Percentiles rank a stretch among this genome's conserved stretches.
phyloP scores from a whole-genome alignment of 1,140 invertebrate genomes.

The Homalodisca vitripennis region DNA sequence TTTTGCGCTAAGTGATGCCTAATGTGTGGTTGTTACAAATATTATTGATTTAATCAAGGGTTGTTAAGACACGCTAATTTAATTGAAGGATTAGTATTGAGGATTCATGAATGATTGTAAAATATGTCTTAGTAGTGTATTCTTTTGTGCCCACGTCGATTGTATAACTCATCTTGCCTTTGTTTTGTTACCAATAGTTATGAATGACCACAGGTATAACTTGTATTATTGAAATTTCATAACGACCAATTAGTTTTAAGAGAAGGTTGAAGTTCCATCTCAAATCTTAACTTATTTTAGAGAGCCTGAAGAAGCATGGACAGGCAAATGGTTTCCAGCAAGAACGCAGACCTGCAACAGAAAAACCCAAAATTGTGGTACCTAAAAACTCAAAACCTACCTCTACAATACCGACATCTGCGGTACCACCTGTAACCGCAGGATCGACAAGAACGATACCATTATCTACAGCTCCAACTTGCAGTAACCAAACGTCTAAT shows the following conservation, averaged over 20 bases:
- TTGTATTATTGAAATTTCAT: not conserved
- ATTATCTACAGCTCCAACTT: no score
- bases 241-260: not conserved
- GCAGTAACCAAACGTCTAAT: no score
- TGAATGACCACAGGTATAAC: not conserved
- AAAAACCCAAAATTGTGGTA: not conserved
- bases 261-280: not conserved
- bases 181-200: not conserved
- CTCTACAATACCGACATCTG: no score
- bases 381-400: no score
- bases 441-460: no score
- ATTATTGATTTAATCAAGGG: no score
- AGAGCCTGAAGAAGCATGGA: slow-evolving; percentile 43
- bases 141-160: not conserved
- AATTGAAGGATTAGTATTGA: no score
- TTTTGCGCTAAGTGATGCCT: no score
- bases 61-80: no score
- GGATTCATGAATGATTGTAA: not conserved
- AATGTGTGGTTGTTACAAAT: no score
- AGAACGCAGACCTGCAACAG: slow-evolving; percentile 31
- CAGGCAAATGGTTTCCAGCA: slow-evolving; percentile 52
- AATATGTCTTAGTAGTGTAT: not conserved
- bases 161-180: not conserved
- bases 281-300: not conserved
- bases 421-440: no score